Conservation (phyloP, 1,140 invertebrate species). For the Lordiphosa collinella region DNA sequence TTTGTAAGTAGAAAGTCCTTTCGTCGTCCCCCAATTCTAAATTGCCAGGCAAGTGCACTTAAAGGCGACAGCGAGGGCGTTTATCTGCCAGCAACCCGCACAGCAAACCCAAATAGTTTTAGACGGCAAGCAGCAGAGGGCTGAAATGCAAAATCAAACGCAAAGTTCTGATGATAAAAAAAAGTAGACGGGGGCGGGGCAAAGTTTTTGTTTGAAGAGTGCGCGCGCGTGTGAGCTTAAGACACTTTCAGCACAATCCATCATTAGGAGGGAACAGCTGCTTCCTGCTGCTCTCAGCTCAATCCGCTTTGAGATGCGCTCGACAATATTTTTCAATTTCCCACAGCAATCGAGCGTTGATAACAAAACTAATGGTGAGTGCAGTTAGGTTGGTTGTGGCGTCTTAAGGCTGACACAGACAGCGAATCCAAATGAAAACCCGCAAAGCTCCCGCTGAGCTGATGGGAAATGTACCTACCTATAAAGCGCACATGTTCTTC, state of each 20-base stretch:
- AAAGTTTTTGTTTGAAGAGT: constrained; percentile 56
- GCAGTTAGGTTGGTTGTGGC: constrained; percentile 41
- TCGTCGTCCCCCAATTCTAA: constrained; percentile 14
- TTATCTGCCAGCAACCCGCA: constrained; percentile 49
- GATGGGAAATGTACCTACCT: constrained; percentile 32
- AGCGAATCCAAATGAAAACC: constrained; percentile 19
- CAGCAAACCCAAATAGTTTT: constrained; percentile 50
- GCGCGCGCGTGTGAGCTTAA: constrained; percentile 55
- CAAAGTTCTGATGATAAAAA: constrained; percentile 61
- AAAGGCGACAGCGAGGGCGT: constrained; percentile 18
- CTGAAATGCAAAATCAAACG: constrained; percentile 60
- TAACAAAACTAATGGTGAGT: constrained; percentile 70
- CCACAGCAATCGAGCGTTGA: constrained; percentile 72
- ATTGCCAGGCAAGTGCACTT: constrained; percentile 30
- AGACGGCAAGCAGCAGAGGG: background rate
- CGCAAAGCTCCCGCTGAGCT: constrained; percentile 20
- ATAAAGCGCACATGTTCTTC: constrained; percentile 11
- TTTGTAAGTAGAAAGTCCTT: constrained; percentile 17
- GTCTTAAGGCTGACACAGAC: constrained; percentile 16
- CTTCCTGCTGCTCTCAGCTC: constrained; percentile 19
- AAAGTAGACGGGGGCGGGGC: constrained; percentile 23
- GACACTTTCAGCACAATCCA: constrained; percentile 64
- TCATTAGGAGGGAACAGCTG: constrained; percentile 45
- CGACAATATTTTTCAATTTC: constrained; percentile 77
- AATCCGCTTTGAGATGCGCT: constrained; percentile 29